phyloP scores from a whole-genome alignment of 2,113 vertebrate species.

The Lampris megalopsis region DNA sequence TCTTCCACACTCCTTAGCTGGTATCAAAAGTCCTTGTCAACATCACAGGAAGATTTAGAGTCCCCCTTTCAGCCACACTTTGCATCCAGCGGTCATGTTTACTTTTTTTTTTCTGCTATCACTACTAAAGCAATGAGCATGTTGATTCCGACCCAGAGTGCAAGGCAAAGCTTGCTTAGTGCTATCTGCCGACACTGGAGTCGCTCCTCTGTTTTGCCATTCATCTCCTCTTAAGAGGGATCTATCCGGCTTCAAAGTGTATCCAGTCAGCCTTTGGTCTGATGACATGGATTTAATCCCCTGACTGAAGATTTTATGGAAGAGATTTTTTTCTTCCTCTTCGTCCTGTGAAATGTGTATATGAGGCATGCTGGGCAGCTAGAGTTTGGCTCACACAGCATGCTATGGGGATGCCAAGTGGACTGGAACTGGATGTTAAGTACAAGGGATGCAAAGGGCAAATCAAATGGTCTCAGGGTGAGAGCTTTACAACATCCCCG shows the following conservation, averaged over 20 bases:
- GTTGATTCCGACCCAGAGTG: slow-evolving; percentile 20
- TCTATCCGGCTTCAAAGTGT: slow-evolving; percentile 69
- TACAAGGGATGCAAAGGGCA: slow-evolving; percentile 45
- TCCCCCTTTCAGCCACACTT: slow-evolving; percentile 31
- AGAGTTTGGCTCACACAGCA: slow-evolving; percentile 40
- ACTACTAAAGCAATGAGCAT: slow-evolving; percentile 24
- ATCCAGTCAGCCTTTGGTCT: slow-evolving; percentile 63
- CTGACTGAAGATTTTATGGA: slow-evolving; percentile 61
- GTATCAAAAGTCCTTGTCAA: slow-evolving; percentile 46
- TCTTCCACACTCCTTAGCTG: slow-evolving; percentile 32
- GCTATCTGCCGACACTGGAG: slow-evolving; percentile 65
- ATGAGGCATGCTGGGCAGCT: slow-evolving; percentile 47
- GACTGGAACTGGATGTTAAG: slow-evolving; percentile 50
- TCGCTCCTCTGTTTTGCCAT: slow-evolving; percentile 56
- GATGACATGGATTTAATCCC: slow-evolving; percentile 72
- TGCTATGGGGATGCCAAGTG: slow-evolving; percentile 51
- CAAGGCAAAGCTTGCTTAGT: slow-evolving; percentile 48
- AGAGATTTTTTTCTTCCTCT: slow-evolving; percentile 32
- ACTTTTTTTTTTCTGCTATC: slow-evolving; percentile 39
- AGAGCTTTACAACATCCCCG: slow-evolving; percentile 60
- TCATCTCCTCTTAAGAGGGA: slow-evolving; percentile 66
- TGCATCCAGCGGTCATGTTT: slow-evolving; percentile 41
- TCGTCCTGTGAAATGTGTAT: slow-evolving; percentile 50
- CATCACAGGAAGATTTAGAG: slow-evolving; percentile 34
- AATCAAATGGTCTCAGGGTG: slow-evolving; percentile 67